Percentiles rank a stretch among this genome's conserved stretches.
phyloP scores from a whole-genome alignment of 92 coral and sea anemone species.

The Palythoa grandiflora region DNA sequence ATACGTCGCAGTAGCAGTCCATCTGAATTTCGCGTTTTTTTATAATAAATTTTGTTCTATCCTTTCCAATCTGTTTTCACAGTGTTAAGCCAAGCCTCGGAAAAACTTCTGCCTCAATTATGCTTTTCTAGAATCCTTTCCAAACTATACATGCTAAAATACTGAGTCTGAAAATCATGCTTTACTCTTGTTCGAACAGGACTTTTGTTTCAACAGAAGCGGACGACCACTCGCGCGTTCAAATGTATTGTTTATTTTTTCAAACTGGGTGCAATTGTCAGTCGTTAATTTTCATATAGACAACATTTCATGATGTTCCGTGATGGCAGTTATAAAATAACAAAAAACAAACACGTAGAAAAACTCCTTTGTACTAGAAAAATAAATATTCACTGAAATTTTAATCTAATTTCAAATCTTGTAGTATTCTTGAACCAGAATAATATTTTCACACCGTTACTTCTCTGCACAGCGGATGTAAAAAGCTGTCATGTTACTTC shows the following conservation, averaged over 20 bases:
- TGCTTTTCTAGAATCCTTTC: not conserved
- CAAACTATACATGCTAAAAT: not conserved
- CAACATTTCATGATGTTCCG: slow-evolving; percentile 4
- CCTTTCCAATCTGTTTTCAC: not conserved
- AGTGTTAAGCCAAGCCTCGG: not conserved
- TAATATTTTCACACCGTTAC: slow-evolving; percentile 4
- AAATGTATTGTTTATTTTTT: slow-evolving; percentile 29
- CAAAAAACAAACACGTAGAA: slow-evolving; percentile 1
- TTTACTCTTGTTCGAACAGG: not conserved
- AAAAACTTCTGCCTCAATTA: not conserved
- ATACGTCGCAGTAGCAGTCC: not conserved
- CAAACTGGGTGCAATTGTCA: slow-evolving; percentile 38
- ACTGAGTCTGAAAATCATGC: not conserved
- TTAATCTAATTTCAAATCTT: not conserved
- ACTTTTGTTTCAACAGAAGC: not conserved
- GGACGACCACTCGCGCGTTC: not conserved
- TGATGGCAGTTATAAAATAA: not conserved
- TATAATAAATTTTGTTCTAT: too few relatives aligned
- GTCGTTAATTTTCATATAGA: slow-evolving; percentile 25
- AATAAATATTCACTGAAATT: not conserved
- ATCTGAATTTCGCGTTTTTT: not conserved
- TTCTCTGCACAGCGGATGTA: slow-evolving; percentile 12
- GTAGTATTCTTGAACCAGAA: not conserved
- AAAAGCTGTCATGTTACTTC: slow-evolving; percentile 31
- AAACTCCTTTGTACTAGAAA: not conserved